Evolutionary conservation across 2,113 vertebrate species (phyloP), one percentile per base, ranked within the genome.

Genomic region (Tenrec ecaudatus): DNA sequence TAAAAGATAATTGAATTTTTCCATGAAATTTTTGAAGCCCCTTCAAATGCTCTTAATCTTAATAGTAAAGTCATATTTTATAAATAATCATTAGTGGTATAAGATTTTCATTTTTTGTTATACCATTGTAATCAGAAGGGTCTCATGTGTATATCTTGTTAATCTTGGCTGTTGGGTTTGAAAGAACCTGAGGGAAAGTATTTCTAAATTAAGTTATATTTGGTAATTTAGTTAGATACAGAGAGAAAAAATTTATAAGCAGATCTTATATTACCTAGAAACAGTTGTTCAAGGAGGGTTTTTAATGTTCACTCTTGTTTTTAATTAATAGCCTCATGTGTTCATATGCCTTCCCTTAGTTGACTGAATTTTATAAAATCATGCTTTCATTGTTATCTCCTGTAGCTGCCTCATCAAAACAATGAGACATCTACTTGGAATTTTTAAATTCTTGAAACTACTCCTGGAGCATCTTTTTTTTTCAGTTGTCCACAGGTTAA

Each of bases 91-190:
- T 38, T 82, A n/a, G 29, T 85, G 58, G 14, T 60, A 60, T 22
- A 78, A 11, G 31, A 47, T 89, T 95, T 95, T 78, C 76, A 71
- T 93, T 93, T 93, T 93, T 92, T 92, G 58, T 95, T 84, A 78
- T 91, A 3, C 40, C 58, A 82, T 73, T 80, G 77, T 89, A 92
- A 88, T 83, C 88, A 43, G 31, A 92, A 66, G 76, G 47, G 92
- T 86, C 36, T 80, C 0, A 90, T 86, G 77, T 17, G 60, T 90
- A 53, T 83, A 64, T 86, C 92, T 94, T 43, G 43, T 76, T 95
- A 87, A 91, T 82, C 88, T 94, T 93, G 23, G 23, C 90, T 94
- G 79, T 88, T 66, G 27, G 31, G 79, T 90, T 95, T 95, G 93
- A 95, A 83, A 38, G 36, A 94, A 94, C 87, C 31, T 75, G 36